These are phyloP conservation scores for Rhabdophis nuchalis DNA, from an alignment of 2,797 vertebrate genomes.

Conservation along the genomic window DNA sequence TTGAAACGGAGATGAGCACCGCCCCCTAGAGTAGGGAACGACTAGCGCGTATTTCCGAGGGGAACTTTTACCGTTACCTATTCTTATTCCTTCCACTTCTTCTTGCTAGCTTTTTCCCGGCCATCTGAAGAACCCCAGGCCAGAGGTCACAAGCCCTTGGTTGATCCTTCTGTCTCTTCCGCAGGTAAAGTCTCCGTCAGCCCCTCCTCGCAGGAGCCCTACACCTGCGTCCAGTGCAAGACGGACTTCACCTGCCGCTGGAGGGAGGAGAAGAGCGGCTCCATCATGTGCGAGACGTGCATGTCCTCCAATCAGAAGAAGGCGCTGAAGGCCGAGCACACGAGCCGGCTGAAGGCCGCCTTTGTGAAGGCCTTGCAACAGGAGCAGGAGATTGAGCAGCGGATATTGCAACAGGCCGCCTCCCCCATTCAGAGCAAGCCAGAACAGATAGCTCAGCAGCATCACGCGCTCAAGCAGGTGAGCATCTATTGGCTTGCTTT, in stretches of 20 bases:
- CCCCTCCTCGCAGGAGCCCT: slow-evolving; percentile 83
- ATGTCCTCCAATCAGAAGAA: slow-evolving; percentile 98
- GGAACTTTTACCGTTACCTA: no score
- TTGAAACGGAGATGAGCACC: no score
- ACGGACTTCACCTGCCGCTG: slow-evolving; percentile 98
- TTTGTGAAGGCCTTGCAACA: slow-evolving; percentile 97
- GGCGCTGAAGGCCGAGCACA: slow-evolving; percentile 93
- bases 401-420: slow-evolving; percentile 84
- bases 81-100: not conserved
- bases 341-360: slow-evolving; percentile 91
- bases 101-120: not conserved
- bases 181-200: slow-evolving; percentile 76
- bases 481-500: not conserved
- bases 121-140: not conserved
- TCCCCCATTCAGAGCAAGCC: slow-evolving; percentile 73
- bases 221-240: slow-evolving; percentile 92
- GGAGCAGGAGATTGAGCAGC: slow-evolving; percentile 97
- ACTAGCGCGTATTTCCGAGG: no score
- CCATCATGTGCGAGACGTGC: slow-evolving; percentile 93
- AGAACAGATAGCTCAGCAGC: slow-evolving; percentile 74
- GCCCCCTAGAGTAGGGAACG: no score
- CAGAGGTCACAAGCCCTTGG: not conserved
- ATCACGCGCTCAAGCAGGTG: slow-evolving; percentile 90
- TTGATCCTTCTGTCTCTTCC: not conserved
- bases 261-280: slow-evolving; percentile 91